phyloP scores from a whole-genome alignment of 2,113 vertebrate species.

The rat (Rattus norvegicus) region DNA sequence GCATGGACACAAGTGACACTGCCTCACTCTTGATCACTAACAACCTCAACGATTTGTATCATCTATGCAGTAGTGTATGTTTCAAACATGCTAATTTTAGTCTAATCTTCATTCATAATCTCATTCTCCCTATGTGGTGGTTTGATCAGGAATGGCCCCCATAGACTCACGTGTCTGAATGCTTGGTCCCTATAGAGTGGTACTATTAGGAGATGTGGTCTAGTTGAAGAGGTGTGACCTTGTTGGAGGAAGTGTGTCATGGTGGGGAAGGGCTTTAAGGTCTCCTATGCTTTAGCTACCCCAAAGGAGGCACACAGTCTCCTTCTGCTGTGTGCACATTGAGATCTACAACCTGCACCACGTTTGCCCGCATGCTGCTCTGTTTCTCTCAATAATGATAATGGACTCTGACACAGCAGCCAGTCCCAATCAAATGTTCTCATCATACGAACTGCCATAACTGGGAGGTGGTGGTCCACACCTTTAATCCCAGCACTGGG shows the following conservation, averaged over 20 bases:
- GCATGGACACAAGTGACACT: not conserved
- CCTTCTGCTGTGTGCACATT: not conserved
- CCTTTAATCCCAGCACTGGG: too few relatives aligned
- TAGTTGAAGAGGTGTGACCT: not conserved
- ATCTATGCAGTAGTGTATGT: rapidly evolving
- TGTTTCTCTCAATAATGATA: not conserved
- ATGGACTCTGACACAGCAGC: not conserved
- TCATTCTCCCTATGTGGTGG: not conserved
- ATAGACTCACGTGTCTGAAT: not conserved
- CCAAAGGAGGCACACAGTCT: not conserved
- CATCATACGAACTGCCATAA: not conserved
- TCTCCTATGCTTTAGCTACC: not conserved
- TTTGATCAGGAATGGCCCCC: not conserved
- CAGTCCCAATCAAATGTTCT: not conserved
- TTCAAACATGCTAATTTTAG: not conserved
- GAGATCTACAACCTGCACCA: not conserved
- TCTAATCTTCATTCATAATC: not conserved
- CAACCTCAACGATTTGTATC: not conserved
- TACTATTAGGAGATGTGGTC: not conserved
- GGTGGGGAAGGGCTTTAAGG: not conserved
- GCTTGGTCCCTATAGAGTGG: not conserved
- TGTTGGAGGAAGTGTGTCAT: not conserved
- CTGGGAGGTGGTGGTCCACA: too few relatives aligned
- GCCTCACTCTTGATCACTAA: not conserved
- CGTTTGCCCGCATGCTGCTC: not conserved